These are phyloP conservation scores for Aphelinus atriplicis DNA, from an alignment of 1,140 invertebrate genomes.

Conservation along the genomic window DNA sequence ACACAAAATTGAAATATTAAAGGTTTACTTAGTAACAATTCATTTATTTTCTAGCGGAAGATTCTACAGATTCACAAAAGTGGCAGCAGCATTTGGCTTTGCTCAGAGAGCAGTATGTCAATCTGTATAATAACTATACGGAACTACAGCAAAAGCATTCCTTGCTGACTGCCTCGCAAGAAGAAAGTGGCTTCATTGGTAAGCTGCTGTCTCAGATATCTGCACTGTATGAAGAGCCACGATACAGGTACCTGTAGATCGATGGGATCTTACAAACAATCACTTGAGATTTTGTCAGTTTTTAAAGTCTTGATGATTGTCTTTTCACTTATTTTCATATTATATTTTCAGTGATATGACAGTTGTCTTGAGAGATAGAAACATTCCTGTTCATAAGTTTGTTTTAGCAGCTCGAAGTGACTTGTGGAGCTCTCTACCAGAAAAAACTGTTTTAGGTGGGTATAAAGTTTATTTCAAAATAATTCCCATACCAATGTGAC, in stretches of 20 bases:
- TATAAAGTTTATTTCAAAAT: slow-evolving; percentile 28
- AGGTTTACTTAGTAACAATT: too few species aligned
- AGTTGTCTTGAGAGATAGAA: slow-evolving; percentile 76
- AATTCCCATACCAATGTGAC: background rate
- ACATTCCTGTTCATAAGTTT: slow-evolving; percentile 88
- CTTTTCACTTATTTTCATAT: slow-evolving; percentile 9
- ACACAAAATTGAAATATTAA: too few species aligned
- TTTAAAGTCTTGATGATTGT: background rate
- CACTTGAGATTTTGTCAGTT: background rate
- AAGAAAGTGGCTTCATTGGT: slow-evolving; percentile 81
- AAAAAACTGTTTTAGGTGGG: slow-evolving; percentile 76
- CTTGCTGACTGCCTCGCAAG: slow-evolving; percentile 71
- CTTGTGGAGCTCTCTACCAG: slow-evolving; percentile 73
- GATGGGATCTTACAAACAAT: too few species aligned
- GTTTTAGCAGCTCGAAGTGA: slow-evolving; percentile 88
- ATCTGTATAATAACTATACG: slow-evolving; percentile 82
- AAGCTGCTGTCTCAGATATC: slow-evolving; percentile 82
- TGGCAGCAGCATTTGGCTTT: slow-evolving; percentile 87
- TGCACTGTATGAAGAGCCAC: slow-evolving; percentile 80
- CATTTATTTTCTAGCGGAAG: slow-evolving; percentile 30
- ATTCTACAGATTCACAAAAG: slow-evolving; percentile 68
- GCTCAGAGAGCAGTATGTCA: slow-evolving; percentile 90
- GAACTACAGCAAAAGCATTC: slow-evolving; percentile 88
- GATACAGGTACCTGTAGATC: slow-evolving; percentile 71
- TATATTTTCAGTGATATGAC: slow-evolving; percentile 73